Evolutionary conservation across 1,140 invertebrate species (phyloP).

Genomic region (Orius laevigatus): DNA sequence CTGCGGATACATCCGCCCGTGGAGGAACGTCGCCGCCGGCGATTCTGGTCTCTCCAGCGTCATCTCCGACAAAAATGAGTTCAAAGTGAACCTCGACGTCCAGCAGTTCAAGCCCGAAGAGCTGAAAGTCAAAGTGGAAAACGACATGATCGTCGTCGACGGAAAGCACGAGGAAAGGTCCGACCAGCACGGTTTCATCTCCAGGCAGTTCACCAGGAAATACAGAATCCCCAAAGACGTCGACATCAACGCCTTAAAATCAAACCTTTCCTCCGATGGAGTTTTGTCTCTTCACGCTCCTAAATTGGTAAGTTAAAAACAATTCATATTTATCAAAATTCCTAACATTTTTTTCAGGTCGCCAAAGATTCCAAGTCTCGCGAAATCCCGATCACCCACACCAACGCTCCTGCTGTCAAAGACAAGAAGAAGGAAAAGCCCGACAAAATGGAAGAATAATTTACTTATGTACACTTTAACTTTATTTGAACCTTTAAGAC

Average conservation of each 20-base stretch:
- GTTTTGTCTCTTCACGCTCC: conserved; percentile 40
- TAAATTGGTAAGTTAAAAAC: conserved; percentile 23
- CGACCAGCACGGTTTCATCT: conserved; percentile 43
- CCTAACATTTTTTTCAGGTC: too few relatives aligned
- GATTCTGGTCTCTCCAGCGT: conserved; percentile 18
- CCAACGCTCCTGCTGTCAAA: too few relatives aligned
- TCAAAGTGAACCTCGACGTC: conserved; percentile 45
- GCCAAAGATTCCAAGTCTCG: too few relatives aligned
- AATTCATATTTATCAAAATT: too few relatives aligned
- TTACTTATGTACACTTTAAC: too few relatives aligned
- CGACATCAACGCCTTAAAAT: conserved; percentile 37
- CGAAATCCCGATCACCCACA: too few relatives aligned
- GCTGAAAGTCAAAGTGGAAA: conserved; percentile 53
- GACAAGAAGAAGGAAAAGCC: too few relatives aligned
- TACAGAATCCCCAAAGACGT: conserved; percentile 43
- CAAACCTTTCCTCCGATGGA: conserved; percentile 41
- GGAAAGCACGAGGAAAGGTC: conserved; percentile 49
- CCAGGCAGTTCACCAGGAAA: conserved; percentile 42
- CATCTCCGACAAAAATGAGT: conserved; percentile 14
- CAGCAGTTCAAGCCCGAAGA: conserved; percentile 65
- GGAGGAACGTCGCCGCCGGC: conserved; percentile 1
- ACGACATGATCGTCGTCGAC: conserved; percentile 45
- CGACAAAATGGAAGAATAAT: too few relatives aligned
- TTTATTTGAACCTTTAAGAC: too few relatives aligned
- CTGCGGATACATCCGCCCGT: conserved; percentile 16